These are phyloP conservation scores for Eulemur coronatus DNA, from an alignment of 2,797 vertebrate genomes.

Conservation along the genomic window DNA sequence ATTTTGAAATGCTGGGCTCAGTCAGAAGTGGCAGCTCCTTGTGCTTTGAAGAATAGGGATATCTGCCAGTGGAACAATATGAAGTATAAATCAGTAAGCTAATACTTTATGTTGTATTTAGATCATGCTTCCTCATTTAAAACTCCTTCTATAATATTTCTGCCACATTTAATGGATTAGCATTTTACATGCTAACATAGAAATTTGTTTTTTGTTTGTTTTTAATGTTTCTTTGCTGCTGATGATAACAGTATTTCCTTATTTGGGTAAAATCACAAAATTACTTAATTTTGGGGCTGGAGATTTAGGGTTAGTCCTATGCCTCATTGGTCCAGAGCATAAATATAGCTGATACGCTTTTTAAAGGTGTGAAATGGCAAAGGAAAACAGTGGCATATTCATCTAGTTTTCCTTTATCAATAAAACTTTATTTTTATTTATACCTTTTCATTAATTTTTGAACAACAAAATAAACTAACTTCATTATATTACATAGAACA, in stretches of 20 bases:
- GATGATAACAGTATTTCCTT: background rate
- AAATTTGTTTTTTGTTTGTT: background rate
- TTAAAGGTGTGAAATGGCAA: background rate
- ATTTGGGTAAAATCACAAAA: background rate
- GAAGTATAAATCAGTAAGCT: conserved; percentile 81
- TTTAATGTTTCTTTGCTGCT: conserved; percentile 16
- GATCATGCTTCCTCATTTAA: background rate
- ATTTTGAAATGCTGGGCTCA: conserved; percentile 79
- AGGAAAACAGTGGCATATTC: background rate
- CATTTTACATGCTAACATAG: background rate
- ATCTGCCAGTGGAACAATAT: conserved; percentile 82
- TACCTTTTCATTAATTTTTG: conserved; percentile 11
- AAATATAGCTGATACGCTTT: background rate
- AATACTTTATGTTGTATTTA: background rate
- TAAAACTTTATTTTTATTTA: conserved; percentile 26
- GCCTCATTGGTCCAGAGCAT: background rate
- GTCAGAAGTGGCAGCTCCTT: conserved; percentile 79
- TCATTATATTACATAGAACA: background rate
- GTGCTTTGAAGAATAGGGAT: conserved; percentile 37
- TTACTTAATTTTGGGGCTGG: background rate
- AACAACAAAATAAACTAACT: conserved; percentile 22
- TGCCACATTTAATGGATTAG: background rate
- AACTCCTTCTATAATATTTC: conserved; percentile 7
- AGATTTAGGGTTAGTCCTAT: background rate
- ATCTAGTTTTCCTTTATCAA: background rate